Percentiles rank a stretch among this genome's conserved stretches.
Conservation (phyloP, 2,888 invertebrate species). For the Thera obeliscata region DNA sequence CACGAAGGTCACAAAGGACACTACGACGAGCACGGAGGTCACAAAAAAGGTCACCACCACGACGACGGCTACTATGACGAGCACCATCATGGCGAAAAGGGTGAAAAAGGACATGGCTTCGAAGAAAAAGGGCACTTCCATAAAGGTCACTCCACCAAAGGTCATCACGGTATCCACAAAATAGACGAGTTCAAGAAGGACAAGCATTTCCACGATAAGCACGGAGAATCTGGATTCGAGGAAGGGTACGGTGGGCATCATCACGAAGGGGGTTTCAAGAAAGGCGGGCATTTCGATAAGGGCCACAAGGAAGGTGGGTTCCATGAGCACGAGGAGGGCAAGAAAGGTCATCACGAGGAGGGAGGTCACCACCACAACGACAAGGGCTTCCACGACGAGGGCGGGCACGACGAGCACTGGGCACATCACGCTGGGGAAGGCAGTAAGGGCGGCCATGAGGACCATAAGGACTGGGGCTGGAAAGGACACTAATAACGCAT, state of each 20-base stretch:
- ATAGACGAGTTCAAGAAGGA: slow-evolving; percentile 94
- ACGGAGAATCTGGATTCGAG: slow-evolving; percentile 92
- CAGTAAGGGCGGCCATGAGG: slow-evolving; percentile 90
- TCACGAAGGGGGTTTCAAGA: slow-evolving; percentile 90
- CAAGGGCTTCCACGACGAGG: slow-evolving; percentile 90
- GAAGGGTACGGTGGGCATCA: slow-evolving; percentile 91
- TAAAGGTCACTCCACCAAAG: slow-evolving; percentile 93
- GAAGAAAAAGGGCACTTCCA: slow-evolving; percentile 88
- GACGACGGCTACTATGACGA: slow-evolving; percentile 87
- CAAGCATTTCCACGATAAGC: slow-evolving; percentile 94
- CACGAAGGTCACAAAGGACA: slow-evolving; percentile 86
- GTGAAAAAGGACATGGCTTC: slow-evolving; percentile 84
- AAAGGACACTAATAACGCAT: slow-evolving; percentile 68
- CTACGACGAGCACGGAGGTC: slow-evolving; percentile 85
- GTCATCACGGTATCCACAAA: slow-evolving; percentile 93
- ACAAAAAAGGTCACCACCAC: slow-evolving; percentile 86
- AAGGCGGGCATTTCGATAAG: slow-evolving; percentile 92
- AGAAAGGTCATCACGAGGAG: slow-evolving; percentile 91
- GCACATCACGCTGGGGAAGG: slow-evolving; percentile 88
- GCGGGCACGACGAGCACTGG: slow-evolving; percentile 89
- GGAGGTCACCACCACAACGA: slow-evolving; percentile 91
- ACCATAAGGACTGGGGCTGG: slow-evolving; percentile 91
- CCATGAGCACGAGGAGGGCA: slow-evolving; percentile 90
- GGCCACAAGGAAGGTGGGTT: slow-evolving; percentile 90
- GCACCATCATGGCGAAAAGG: slow-evolving; percentile 86